These are phyloP conservation scores for Potamilus streckersoni DNA, from an alignment of 1,140 invertebrate genomes.

Conservation along the genomic window DNA sequence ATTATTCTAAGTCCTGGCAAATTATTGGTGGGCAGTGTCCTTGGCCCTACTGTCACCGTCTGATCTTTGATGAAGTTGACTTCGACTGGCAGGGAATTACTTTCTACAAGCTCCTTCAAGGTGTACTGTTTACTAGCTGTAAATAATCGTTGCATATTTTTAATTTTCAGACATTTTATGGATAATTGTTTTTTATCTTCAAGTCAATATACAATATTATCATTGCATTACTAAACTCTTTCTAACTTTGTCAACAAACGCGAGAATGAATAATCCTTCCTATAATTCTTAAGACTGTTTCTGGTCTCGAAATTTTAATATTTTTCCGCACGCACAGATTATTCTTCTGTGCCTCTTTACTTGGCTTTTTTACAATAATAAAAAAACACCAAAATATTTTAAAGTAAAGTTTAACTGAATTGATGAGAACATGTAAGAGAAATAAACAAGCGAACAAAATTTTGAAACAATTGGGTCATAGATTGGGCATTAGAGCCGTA, in stretches of 20 bases:
- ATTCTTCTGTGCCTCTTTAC: no score
- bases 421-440: no score
- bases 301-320: no score
- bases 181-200: background rate
- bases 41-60: conserved; percentile 1
- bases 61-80: conserved; percentile 19
- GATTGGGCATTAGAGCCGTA: no score
- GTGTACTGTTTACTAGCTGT: conserved; percentile 6
- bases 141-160: background rate
- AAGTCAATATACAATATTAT: background rate
- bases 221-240: no score
- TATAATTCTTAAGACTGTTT: no score
- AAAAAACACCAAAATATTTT: no score
- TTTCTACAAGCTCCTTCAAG: background rate
- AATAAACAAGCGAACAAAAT: no score
- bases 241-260: background rate
- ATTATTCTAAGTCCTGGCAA: conserved; percentile 10
- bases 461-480: no score
- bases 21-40: conserved; percentile 13
- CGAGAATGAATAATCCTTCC: background rate
- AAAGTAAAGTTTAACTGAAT: no score
- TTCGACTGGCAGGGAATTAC: background rate
- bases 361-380: no score
- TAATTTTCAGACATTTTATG: background rate
- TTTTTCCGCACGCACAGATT: no score